Base-by-base conservation (phyloP, 2,888 invertebrate genomes). In the Zygaena filipendulae region DNA sequence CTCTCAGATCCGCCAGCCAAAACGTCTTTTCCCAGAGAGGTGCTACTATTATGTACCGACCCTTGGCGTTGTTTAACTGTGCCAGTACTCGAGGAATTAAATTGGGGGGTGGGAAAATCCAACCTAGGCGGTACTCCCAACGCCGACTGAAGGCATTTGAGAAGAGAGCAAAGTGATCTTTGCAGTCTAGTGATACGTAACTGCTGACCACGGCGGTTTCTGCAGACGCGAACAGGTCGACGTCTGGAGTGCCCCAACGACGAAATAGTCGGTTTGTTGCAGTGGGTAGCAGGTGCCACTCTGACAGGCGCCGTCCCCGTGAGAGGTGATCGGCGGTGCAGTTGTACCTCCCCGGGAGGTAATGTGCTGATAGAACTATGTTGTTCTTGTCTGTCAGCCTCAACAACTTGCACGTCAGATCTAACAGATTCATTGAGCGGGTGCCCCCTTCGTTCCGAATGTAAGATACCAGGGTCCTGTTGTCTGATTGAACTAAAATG, bases 121-220 rank as follows among this genome's bases (percentile, higher is more conserved):
- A 38, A n/a, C n/a, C n/a, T n/a, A n/a, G n/a, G n/a, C n/a, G n/a
- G 21, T 25, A 47, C 2, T 33, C 7, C 45, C 49, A 49, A 2
- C 7, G 12, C 11, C 11, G 25, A 13, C 27, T 26, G 18, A 38
- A 32, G 11, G 40, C 36, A 11, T 39, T 27, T 11, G 9, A 11
- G 19, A 24, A n/a, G 1, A 9, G 11, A 14, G 33, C 35, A 4
- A 9, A 21, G 6, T 6, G 11, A 25, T 35, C 36, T 11, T 6
- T 22, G 6, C 11, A 21, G 22, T 33, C 33, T 19, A 4, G 37
- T 24, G n/a, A n/a, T 4, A 31, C 37, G 10, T 36, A 37, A 2
- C 7, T 27, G 27, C 21, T 27, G 4, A 37, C 38, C 4, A 39
- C 40, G 10, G 16, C 16, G 2, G 39, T 30, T 5, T 13, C 4